phyloP scores from a whole-genome alignment of 2,888 invertebrate genomes.

The Tenodera sinensis region DNA sequence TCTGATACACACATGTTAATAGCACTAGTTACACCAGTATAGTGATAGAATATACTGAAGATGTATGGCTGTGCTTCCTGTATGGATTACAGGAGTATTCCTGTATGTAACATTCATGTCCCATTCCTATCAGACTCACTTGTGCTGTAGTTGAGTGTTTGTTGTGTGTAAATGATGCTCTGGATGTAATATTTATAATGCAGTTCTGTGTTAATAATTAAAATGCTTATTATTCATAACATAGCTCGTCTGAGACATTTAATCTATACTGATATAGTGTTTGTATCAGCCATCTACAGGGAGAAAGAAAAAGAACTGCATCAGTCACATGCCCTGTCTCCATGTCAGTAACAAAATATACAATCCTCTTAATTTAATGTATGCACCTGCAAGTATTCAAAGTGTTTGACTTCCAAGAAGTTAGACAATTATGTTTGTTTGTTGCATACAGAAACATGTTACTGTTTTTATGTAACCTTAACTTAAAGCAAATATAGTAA shows the following conservation, averaged over 20 bases:
- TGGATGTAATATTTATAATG: neutral
- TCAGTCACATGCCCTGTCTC: too few species aligned
- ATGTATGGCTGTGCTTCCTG: too few species aligned
- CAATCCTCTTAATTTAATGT: too few species aligned
- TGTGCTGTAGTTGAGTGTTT: neutral
- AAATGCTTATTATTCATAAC: neutral
- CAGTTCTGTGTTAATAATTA: neutral
- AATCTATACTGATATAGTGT: neutral
- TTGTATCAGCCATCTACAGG: neutral
- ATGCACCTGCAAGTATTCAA: neutral
- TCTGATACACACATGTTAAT: too few species aligned
- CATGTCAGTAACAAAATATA: too few species aligned
- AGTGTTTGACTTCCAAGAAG: neutral
- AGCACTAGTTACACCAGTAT: too few species aligned
- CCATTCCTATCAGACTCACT: neutral
- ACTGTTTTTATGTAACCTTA: neutral
- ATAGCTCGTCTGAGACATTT: neutral
- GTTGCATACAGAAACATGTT: neutral
- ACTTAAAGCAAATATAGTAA: neutral
- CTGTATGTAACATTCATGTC: neutral
- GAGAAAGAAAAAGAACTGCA: neutral
- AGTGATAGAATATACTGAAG: too few species aligned
- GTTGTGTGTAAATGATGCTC: neutral
- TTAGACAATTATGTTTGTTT: neutral
- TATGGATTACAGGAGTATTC: neutral